phyloP scores from a whole-genome alignment of 2,113 vertebrate species.

The Chloropsis hardwickii region DNA sequence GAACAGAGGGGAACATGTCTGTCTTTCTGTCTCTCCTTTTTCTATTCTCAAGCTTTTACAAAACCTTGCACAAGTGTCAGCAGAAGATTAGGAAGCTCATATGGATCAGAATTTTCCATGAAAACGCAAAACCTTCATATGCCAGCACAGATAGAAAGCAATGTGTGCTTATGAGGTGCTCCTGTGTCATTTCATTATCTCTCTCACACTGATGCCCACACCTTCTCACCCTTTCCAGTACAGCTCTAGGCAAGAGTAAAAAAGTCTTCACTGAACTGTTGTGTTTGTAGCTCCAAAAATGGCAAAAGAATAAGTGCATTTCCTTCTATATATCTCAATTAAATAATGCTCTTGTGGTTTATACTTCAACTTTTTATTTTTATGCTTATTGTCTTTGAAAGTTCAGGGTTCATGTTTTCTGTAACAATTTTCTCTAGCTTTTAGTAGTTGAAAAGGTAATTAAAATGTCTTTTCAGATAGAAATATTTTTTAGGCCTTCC shows the following conservation, averaged over 20 bases:
- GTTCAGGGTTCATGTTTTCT: not conserved
- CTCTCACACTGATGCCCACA: not conserved
- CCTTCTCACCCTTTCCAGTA: not conserved
- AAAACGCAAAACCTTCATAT: not conserved
- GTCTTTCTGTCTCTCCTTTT: not conserved
- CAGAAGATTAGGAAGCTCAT: not conserved
- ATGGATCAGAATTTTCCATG: not conserved
- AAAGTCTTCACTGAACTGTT: not conserved
- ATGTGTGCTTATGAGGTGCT: not conserved
- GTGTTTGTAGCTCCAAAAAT: not conserved
- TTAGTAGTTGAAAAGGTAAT: not conserved
- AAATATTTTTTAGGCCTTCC: not conserved
- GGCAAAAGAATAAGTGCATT: not conserved
- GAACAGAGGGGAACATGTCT: not conserved
- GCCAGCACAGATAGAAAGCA: not conserved
- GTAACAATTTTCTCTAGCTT: not conserved
- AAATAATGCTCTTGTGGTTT: not conserved
- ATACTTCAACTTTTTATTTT: not conserved
- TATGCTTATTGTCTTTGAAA: not conserved
- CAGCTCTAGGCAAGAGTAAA: not conserved
- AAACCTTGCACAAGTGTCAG: not conserved
- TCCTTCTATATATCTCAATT: not conserved
- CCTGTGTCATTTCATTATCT: not conserved
- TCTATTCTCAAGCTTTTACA: not conserved
- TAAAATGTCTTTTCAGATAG: not conserved